A percentile compares a stretch with the other conserved stretches of the same genome.
Conservation (phyloP, 2,888 invertebrate genomes). For the Pimpla rufipes region DNA sequence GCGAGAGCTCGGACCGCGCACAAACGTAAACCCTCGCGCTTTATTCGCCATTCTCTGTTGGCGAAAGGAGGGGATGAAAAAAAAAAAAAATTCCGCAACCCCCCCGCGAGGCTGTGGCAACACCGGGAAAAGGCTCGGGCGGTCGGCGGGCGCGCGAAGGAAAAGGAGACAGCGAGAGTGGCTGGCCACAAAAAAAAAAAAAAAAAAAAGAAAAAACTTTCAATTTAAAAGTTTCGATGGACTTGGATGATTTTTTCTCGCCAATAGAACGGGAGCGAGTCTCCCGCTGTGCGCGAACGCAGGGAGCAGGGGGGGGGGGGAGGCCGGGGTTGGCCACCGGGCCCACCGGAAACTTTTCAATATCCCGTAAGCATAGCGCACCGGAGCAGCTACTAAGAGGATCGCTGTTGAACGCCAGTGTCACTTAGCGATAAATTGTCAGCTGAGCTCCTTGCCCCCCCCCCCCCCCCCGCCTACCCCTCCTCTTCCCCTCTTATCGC, state of each 20-base stretch:
- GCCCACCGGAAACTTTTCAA: constrained; percentile 64
- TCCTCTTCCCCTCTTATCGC: constrained; percentile 18
- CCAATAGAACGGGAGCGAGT: constrained; percentile 30
- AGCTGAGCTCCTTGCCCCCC: constrained; percentile 26
- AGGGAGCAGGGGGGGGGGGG: background rate
- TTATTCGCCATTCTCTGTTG: constrained; percentile 38
- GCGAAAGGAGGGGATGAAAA: background rate
- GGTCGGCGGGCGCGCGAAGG: background rate
- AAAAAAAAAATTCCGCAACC: constrained; percentile 9
- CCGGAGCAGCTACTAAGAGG: constrained; percentile 45
- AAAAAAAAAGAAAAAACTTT: constrained; percentile 58
- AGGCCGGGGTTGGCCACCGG: background rate
- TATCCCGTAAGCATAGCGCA: constrained; percentile 51
- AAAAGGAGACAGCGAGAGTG: background rate
- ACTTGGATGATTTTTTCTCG: constrained; percentile 60
- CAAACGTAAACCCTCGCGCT: constrained; percentile 30
- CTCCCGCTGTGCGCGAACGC: constrained; percentile 18
- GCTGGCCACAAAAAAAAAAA: constrained; percentile 20
- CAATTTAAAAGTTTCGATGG: constrained; percentile 66
- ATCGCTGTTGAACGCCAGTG: constrained; percentile 55
- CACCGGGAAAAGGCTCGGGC: background rate
- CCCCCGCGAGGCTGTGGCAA: constrained; percentile 23
- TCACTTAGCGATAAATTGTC: constrained; percentile 65
- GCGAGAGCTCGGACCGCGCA: constrained; percentile 4
- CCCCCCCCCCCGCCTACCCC: too few relatives aligned